These are phyloP conservation scores for Paedocypris micromegethes DNA, from an alignment of 2,797 vertebrate species.

Conservation along the genomic window DNA sequence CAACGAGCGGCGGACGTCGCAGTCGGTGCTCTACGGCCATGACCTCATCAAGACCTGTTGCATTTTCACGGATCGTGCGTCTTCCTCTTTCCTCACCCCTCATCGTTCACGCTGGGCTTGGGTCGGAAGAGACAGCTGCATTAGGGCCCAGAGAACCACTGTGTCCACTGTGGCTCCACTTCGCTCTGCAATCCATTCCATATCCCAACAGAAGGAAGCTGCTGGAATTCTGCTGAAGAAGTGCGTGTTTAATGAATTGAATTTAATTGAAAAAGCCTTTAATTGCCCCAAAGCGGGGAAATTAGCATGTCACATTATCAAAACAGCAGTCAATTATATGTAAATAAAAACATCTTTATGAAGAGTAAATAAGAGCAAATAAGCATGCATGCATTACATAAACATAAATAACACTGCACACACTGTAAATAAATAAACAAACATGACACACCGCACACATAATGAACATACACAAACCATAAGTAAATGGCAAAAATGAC, in stretches of 20 bases:
- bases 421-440: too few relatives aligned
- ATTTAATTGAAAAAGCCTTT: too few relatives aligned
- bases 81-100: slow-evolving; percentile 46
- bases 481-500: background rate
- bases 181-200: slow-evolving; percentile 63
- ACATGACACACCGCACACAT: too few relatives aligned
- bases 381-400: too few relatives aligned
- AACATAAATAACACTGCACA: too few relatives aligned
- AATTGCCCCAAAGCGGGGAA: too few relatives aligned
- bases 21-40: slow-evolving; percentile 79
- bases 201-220: slow-evolving; percentile 61
- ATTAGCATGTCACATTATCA: too few relatives aligned
- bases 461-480: background rate
- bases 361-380: too few relatives aligned
- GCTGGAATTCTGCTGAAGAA: slow-evolving; percentile 70
- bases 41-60: slow-evolving; percentile 79
- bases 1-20: slow-evolving; percentile 82
- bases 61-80: slow-evolving; percentile 47
- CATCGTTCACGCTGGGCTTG: slow-evolving; percentile 72
- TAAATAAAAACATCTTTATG: too few relatives aligned
- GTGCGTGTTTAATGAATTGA: background rate
- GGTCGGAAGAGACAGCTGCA: slow-evolving; percentile 74
- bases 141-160: slow-evolving; percentile 61
- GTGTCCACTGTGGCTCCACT: slow-evolving; percentile 61
- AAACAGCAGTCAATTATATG: too few relatives aligned